These are phyloP conservation scores for Dufourea novaeangliae DNA, from an alignment of 1,140 invertebrate species.

Conservation along the genomic window DNA sequence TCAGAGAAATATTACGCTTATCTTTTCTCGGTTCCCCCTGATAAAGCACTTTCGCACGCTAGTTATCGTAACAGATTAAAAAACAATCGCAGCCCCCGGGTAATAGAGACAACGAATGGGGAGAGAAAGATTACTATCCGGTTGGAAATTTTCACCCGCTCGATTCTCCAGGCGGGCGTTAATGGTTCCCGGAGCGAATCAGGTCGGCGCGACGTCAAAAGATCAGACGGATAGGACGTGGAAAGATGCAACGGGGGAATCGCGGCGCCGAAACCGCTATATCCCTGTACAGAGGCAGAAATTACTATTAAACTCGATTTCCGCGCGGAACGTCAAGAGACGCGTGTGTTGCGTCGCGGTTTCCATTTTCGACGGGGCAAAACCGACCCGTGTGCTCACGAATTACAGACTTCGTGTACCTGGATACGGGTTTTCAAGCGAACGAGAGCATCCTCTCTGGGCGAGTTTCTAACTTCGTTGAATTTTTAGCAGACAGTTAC, in stretches of 20 bases:
- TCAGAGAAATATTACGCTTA: neutral
- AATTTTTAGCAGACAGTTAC: too few relatives aligned
- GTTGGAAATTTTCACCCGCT: slow-evolving; percentile 21
- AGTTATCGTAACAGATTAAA: too few relatives aligned
- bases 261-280: neutral
- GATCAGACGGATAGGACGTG: slow-evolving; percentile 10
- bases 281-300: slow-evolving; percentile 36
- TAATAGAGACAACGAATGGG: neutral
- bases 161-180: slow-evolving; percentile 26
- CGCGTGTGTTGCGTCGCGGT: neutral
- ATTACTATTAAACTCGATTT: slow-evolving; percentile 48
- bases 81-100: slow-evolving; percentile 25
- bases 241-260: slow-evolving; percentile 3
- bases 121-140: too few relatives aligned
- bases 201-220: slow-evolving; percentile 36
- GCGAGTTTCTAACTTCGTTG: too few relatives aligned
- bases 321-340: neutral
- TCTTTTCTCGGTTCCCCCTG: too few relatives aligned
- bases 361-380: slow-evolving; percentile 10
- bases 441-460: neutral
- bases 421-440: too few relatives aligned
- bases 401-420: neutral
- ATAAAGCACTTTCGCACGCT: too few relatives aligned
- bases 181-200: slow-evolving; percentile 28
- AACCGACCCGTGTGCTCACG: neutral